Evolutionary conservation across 2,113 vertebrate genomes (phyloP).

Genomic region (Nothobranchius kuhntae): DNA sequence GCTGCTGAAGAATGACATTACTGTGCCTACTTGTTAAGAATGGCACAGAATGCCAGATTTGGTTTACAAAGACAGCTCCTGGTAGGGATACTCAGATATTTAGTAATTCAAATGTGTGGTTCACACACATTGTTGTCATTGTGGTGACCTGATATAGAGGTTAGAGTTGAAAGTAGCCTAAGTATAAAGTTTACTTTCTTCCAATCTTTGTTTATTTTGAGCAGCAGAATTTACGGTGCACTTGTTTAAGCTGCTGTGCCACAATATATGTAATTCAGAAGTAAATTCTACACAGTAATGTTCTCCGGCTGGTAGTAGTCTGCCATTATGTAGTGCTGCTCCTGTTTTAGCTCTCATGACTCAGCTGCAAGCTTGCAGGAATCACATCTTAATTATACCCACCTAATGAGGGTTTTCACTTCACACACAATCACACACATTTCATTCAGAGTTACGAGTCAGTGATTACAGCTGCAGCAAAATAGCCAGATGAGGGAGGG

Average conservation of each 20-base stretch:
- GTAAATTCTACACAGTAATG: constrained; percentile 49
- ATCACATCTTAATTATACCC: constrained; percentile 72
- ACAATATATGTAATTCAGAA: constrained; percentile 53
- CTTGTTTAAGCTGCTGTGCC: constrained; percentile 32
- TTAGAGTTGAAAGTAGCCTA: constrained; percentile 23
- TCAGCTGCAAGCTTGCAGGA: constrained; percentile 58
- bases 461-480: constrained; percentile 53
- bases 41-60: constrained; percentile 37
- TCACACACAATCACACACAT: constrained; percentile 42
- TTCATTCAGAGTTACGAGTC: constrained; percentile 63
- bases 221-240: constrained; percentile 55
- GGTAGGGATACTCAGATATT: constrained; percentile 36
- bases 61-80: constrained; percentile 25
- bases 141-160: constrained; percentile 32
- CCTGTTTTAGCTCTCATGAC: constrained; percentile 63
- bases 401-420: constrained; percentile 65
- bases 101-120: constrained; percentile 4
- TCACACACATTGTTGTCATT: constrained; percentile 21
- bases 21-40: constrained; percentile 48
- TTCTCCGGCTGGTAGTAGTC: constrained; percentile 39
- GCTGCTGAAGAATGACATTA: constrained; percentile 63
- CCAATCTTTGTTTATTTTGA: constrained; percentile 58
- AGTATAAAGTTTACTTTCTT: constrained; percentile 40
- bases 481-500: constrained; percentile 36
- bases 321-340: constrained; percentile 58